These are phyloP conservation scores for Callosobruchus maculatus DNA, from an alignment of 2,888 invertebrate genomes.

Conservation along the genomic window DNA sequence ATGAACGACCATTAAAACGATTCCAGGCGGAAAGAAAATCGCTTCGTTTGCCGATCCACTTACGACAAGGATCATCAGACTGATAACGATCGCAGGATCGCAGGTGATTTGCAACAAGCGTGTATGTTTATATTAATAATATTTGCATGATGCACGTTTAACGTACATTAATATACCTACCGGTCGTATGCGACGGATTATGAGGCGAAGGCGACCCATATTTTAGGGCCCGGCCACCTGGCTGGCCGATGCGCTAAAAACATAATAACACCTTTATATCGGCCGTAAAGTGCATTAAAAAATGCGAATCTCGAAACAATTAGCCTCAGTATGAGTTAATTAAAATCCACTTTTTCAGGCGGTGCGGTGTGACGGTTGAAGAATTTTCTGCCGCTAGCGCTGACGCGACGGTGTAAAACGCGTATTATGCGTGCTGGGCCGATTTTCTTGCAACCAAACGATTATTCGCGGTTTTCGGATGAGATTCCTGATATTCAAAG, in stretches of 20 bases:
- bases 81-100: not conserved
- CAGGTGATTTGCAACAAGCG: not conserved
- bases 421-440: not conserved
- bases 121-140: not conserved
- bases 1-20: not conserved
- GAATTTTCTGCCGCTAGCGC: not conserved
- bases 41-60: not conserved
- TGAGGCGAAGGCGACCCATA: not conserved
- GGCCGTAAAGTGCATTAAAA: conserved; percentile 11
- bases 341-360: conserved; percentile 14
- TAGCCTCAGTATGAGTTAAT: conserved; percentile 18
- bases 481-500: not conserved
- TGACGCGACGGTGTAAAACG: not conserved
- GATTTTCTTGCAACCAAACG: not conserved
- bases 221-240: not conserved
- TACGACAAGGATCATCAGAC: not conserved
- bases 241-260: conserved; percentile 10
- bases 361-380: conserved; percentile 8
- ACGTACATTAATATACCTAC: not conserved
- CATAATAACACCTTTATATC: conserved; percentile 14
- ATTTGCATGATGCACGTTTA: not conserved
- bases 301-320: conserved; percentile 20
- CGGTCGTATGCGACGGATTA: no score
- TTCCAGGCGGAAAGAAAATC: not conserved
- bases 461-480: not conserved